Percentiles rank a stretch among this genome's conserved stretches.
Conservation (phyloP, 2,797 vertebrate species). For the Alcedo quadribrachys region DNA sequence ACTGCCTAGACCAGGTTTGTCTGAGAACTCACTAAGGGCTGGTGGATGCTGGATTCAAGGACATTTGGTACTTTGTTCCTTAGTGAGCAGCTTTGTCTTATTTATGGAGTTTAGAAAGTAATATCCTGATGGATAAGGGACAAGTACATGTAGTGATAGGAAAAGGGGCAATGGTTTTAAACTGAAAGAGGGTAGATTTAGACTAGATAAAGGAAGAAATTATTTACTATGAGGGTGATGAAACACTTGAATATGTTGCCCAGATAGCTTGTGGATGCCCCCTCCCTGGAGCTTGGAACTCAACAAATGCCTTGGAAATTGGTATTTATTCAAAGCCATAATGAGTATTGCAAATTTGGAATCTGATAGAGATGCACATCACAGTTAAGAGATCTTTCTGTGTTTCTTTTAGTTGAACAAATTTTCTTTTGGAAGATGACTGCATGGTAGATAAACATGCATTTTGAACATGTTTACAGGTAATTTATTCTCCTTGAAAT, state of each 20-base stretch:
- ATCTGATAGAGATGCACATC: neutral
- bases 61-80: neutral
- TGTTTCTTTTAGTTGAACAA: neutral
- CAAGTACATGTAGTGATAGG: too few relatives aligned
- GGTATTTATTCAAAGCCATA: neutral
- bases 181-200: too few relatives aligned
- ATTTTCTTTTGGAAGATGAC: neutral
- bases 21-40: neutral
- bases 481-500: neutral
- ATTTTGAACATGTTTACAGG: neutral
- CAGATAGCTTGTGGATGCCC: too few relatives aligned
- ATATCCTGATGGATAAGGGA: neutral
- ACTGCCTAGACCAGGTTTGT: neutral
- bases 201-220: too few relatives aligned
- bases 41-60: neutral
- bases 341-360: neutral
- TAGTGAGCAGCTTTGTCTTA: neutral
- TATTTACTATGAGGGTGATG: too few relatives aligned
- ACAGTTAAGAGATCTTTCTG: neutral
- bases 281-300: neutral
- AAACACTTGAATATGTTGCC: too few relatives aligned
- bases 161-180: too few relatives aligned
- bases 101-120: neutral
- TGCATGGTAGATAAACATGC: neutral
- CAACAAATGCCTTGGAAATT: neutral